These are phyloP conservation scores for Pogonocherus hispidulus DNA, from an alignment of 2,888 invertebrate species.

Conservation along the genomic window DNA sequence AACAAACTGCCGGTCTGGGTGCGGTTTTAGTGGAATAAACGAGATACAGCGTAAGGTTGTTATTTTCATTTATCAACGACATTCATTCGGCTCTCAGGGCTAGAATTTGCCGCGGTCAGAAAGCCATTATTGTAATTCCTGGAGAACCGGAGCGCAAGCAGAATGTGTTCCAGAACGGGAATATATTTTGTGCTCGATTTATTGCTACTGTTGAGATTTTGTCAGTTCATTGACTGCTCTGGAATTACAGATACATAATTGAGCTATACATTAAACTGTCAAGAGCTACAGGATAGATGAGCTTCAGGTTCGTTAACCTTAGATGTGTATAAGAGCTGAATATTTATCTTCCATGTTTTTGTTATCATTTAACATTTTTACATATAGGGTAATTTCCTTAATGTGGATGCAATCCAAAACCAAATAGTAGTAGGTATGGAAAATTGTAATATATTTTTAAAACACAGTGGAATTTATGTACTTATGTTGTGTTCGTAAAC, in stretches of 20 bases:
- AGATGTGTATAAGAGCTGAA: too few relatives aligned
- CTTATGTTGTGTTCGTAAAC: too few relatives aligned
- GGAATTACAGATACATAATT: neutral
- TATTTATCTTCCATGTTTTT: too few relatives aligned
- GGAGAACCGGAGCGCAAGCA: neutral
- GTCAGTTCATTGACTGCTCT: neutral
- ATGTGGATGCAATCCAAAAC: too few relatives aligned
- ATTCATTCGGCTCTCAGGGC: neutral
- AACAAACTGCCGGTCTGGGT: neutral
- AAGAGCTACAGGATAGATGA: neutral
- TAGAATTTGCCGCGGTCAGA: conserved; percentile 4
- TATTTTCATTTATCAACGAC: conserved; percentile 6
- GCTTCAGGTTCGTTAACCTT: neutral
- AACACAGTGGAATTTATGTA: too few relatives aligned
- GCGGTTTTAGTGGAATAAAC: conserved; percentile 3
- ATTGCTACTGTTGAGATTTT: conserved; percentile 2
- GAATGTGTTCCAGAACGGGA: neutral
- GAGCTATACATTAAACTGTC: neutral
- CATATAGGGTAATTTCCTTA: too few relatives aligned
- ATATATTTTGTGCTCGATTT: conserved; percentile 1
- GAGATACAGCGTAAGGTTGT: neutral
- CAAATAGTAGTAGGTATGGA: too few relatives aligned
- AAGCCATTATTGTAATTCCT: conserved; percentile 6
- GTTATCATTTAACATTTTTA: too few relatives aligned
- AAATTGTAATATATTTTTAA: too few relatives aligned